Evolutionary conservation across 2,113 vertebrate species (phyloP), one percentile per base, ranked within the genome.

Genomic region (Otocyon megalotis): DNA sequence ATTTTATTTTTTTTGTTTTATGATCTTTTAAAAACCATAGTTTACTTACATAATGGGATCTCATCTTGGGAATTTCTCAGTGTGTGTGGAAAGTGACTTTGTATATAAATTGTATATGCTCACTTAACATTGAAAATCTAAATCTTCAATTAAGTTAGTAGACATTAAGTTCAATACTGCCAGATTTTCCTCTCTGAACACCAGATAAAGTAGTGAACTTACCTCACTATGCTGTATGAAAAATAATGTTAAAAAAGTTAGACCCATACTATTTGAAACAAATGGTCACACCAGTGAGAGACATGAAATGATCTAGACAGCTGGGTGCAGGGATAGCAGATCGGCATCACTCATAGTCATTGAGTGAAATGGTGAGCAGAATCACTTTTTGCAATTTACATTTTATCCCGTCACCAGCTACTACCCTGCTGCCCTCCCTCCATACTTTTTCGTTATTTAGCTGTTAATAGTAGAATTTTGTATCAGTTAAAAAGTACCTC

Each of bases 311-410:
- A 54, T 79, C 37, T 72, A 60, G 35, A 74, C 80, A 82, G 48
- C 26, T n/a, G 67, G 43, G 24, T 84, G n/a, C 7, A 76, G 28
- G 53, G 22, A 35, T 10, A 65, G 43, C 53, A 86, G 53, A 71
- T 58, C 22, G 8, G 81, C 32, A 80, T 62, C 56, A 63, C 14
- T 58, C 26, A 14, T 72, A 48, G 30, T 93, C 72, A 69, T 37
- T 92, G 93, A 60, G 5, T 86, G 76, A 85, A 84, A 88, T 58
- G 56, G n/a, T 89, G 48, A 77, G 16, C 72, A 81, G 56, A 89
- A 37, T 82, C 72, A 65, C 86, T 32, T n/a, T 90, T 95, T 96
- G 65, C 63, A 80, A 1, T 95, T 96, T 97, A 84, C 83, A 5
- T 94, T 85, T 69, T 85, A 50, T 74, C 37, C 37, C 50, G 8